These are phyloP conservation scores for Remorina albescens DNA, from an alignment of 2,797 vertebrate species.

Conservation along the genomic window DNA sequence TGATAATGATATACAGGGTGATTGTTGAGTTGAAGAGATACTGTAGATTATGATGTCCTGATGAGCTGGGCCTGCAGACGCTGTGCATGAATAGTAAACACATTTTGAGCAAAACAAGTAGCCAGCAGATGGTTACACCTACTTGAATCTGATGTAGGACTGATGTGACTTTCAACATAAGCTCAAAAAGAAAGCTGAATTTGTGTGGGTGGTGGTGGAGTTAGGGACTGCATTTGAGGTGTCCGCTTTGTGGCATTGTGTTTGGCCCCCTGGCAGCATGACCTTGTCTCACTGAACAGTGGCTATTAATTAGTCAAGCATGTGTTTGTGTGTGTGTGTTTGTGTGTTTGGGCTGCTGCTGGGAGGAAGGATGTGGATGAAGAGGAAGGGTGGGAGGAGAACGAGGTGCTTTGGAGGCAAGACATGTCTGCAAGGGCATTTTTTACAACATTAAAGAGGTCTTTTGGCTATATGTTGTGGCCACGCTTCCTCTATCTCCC, in stretches of 20 bases:
- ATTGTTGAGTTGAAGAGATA: neutral
- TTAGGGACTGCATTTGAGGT: conserved; percentile 49
- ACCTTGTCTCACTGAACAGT: conserved; percentile 78
- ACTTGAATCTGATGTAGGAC: conserved; percentile 25
- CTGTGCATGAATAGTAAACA: neutral
- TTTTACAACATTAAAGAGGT: conserved; percentile 64
- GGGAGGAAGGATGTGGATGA: neutral
- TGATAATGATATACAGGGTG: neutral
- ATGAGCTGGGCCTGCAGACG: neutral
- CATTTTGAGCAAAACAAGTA: neutral
- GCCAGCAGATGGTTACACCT: conserved; percentile 39
- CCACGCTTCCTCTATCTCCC: conserved; percentile 35
- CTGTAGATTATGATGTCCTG: neutral
- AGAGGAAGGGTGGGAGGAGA: conserved; percentile 22
- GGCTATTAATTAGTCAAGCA: conserved; percentile 80
- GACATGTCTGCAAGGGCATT: conserved; percentile 40
- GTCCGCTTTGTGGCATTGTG: conserved; percentile 70
- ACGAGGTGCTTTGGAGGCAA: conserved; percentile 43
- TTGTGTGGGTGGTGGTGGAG: neutral
- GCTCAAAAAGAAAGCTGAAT: neutral
- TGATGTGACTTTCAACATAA: conserved; percentile 44
- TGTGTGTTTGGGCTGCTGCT: conserved; percentile 28
- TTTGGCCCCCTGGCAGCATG: conserved; percentile 68
- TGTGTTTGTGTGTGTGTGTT: conserved; percentile 36
- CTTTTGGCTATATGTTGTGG: conserved; percentile 59